phyloP scores from a whole-genome alignment of 2,888 invertebrate genomes.

The Diaperis boleti region DNA sequence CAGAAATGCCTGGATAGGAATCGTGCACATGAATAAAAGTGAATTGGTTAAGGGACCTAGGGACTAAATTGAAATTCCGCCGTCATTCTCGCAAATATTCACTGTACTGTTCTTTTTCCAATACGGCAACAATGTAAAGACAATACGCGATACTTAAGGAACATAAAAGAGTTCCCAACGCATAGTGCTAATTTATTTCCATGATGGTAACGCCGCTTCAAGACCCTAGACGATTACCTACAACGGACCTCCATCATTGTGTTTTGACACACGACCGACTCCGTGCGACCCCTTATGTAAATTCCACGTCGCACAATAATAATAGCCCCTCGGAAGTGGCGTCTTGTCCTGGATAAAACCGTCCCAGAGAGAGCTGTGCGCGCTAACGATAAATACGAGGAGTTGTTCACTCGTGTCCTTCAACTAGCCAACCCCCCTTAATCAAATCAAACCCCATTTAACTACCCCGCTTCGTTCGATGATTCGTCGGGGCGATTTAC shows the following conservation, averaged over 20 bases:
- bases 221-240: conserved; percentile 27
- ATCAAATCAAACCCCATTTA: conserved; percentile 14
- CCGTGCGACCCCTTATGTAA: conserved; percentile 23
- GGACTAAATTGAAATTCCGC: conserved; percentile 13
- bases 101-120: conserved; percentile 3
- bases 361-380: neutral
- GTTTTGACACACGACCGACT: conserved; percentile 28
- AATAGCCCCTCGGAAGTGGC: conserved; percentile 24
- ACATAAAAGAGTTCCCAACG: too few species aligned
- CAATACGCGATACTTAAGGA: neutral
- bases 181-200: too few species aligned
- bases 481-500: neutral
- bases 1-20: neutral
- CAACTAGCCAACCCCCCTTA: conserved; percentile 8
- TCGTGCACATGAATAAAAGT: conserved; percentile 10
- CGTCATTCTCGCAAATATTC: conserved; percentile 11
- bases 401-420: conserved; percentile 10
- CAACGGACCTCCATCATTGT: conserved; percentile 22
- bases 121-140: neutral
- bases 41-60: conserved; percentile 8
- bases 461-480: neutral
- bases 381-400: conserved; percentile 14
- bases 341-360: conserved; percentile 1
- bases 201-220: conserved; percentile 5
- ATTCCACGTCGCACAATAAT: conserved; percentile 29